Evolutionary conservation across 1,140 invertebrate species (phyloP), one percentile per base, ranked within the genome.

Genomic region (Drosophila elegans): DNA sequence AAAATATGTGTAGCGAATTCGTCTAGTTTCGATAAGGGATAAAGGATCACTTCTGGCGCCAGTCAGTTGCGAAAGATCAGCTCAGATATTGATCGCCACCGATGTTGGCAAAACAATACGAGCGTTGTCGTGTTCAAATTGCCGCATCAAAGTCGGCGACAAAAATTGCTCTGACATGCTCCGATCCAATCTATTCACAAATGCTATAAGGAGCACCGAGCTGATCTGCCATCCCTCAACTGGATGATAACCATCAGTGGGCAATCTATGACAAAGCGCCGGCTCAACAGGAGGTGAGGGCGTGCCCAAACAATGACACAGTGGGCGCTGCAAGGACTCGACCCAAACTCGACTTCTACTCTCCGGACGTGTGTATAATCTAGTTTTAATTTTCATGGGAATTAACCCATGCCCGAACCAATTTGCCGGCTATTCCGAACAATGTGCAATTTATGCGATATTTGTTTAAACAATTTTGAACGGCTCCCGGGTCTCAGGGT

Each of bases 311-410:
- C 86, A 89, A 89, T 89, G 85, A 90, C 85, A 81, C 85, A 89
- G 85, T 89, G 86, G 85, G 85, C 74, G 68, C 80, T 81, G 71
- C 85, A 85, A 80, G 82, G 77, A 80, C 69, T 80, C 69, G 74
- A 2, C 12, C 11, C 48, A 27, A 25, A 34, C 16, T 21, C n/a
- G 12, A 29, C 10, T 48, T 21, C 13, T 3, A 11, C 16, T 25
- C 34, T 2, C 6, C 38, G 54, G 39, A 72, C 74, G 80, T 82
- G 82, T 77, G 67, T 89, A 77, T 83, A 88, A 86, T 86, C 83
- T 88, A 83, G 84, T 89, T 89, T 86, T 89, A 86, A 86, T 86
- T 86, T 86, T 86, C 76, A 86, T 83, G 83, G 84, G 84, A 88
- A 86, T 85, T 82, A 85, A 88, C 74, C 66, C 83, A 76, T 88